Evolutionary conservation across 2,113 vertebrate species (phyloP), one percentile per base, ranked within the genome.

Genomic region (Trichomycterus rosablanca): DNA sequence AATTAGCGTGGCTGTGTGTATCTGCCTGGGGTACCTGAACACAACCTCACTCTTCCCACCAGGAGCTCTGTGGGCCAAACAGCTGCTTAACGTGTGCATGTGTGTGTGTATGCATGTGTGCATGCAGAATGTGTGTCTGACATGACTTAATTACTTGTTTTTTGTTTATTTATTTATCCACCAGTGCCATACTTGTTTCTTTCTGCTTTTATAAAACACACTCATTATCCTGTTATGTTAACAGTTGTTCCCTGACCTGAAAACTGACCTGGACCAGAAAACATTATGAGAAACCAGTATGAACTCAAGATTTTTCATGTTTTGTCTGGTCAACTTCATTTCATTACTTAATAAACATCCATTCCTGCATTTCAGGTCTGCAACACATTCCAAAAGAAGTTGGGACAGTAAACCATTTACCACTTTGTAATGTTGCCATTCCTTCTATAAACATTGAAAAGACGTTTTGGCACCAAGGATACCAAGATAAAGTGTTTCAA

Each of bases 1-100:
- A 75, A 75, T 75, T 75, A 75, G 68, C 35, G 60, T 26, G 44
- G 52, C 54, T 65, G 63, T 63, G 69, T 51, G 58, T 57, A 66
- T 59, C 69, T 75, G 73, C 73, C 66, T 42, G 66, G 62, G 73
- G 73, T 59, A 72, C 66, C 66, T 72, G 69, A 54, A 61, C 64
- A 32, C 64, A 64, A 59, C 37, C 49, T 15, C 54, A 1, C 26
- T 44, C 52, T 56, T 37, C 26, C 57, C 59, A 63, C 22, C 67
- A 68, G 46, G 64, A 57, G 63, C 42, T 71, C 68, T 42, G 50
- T 16, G 22, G 42, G 71, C 68, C 46, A 51, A 68, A 53, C 74
- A 76, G 65, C 71, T 76, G 74, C 60, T 70, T 70, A 58, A 40
- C n/a, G 48, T 50, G 14, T 54, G 40, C 43, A 5, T 62, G 9